Percentiles rank a stretch among this genome's conserved stretches.
These are phyloP conservation scores for Epistrophe grossulariae DNA, from an alignment of 2,888 invertebrate species.

Conservation along the genomic window DNA sequence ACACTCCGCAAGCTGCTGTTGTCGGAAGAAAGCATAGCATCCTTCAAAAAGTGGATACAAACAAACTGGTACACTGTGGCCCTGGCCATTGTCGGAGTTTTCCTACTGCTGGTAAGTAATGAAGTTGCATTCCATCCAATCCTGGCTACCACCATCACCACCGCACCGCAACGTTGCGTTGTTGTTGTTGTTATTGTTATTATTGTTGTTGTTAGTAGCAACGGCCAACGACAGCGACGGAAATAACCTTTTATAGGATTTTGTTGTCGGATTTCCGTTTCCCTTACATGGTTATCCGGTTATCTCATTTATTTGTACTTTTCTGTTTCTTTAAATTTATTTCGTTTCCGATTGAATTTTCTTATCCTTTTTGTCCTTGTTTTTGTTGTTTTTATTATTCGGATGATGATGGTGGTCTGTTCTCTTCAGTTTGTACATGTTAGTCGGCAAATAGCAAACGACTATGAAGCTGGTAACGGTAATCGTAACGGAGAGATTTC, in stretches of 20 bases:
- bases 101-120: conserved; percentile 91
- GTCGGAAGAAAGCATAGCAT: conserved; percentile 95
- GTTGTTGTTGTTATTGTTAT: no score
- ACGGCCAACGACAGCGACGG: conserved; percentile 33
- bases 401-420: conserved; percentile 42
- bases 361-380: conserved; percentile 50
- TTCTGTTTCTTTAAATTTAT: conserved; percentile 64
- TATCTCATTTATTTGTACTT: conserved; percentile 53
- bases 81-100: conserved; percentile 89
- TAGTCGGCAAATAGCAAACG: conserved; percentile 56
- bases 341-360: conserved; percentile 74
- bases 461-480: conserved; percentile 22
- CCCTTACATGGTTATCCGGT: conserved; percentile 70
- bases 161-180: no score
- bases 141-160: background rate
- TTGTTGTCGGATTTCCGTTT: conserved; percentile 74
- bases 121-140: conserved; percentile 33
- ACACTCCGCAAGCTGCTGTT: conserved; percentile 93
- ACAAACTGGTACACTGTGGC: conserved; percentile 96
- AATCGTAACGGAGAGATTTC: conserved; percentile 20
- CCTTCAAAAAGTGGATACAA: conserved; percentile 93
- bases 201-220: no score
- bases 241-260: conserved; percentile 71
- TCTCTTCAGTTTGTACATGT: conserved; percentile 51
- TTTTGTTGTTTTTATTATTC: conserved; percentile 27